phyloP scores from a whole-genome alignment of 2,888 invertebrate species.

The Meganola albula region DNA sequence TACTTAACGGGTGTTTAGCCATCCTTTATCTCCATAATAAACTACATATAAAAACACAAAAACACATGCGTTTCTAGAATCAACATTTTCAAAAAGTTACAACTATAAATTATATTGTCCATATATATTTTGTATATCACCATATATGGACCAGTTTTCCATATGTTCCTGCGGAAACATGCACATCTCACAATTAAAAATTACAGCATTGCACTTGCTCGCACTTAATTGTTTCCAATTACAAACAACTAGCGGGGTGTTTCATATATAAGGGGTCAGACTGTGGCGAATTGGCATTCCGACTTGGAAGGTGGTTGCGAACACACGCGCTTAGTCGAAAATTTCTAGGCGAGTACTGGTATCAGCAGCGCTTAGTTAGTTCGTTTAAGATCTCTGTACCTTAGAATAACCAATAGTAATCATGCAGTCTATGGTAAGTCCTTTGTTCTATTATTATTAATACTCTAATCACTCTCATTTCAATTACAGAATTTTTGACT shows the following conservation, averaged over 20 bases:
- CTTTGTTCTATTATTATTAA: slow-evolving; percentile 17
- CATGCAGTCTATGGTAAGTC: slow-evolving; percentile 75
- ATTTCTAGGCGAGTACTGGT: slow-evolving; percentile 74
- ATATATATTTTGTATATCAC: not conserved
- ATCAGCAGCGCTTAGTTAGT: slow-evolving; percentile 74
- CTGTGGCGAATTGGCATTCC: slow-evolving; percentile 61
- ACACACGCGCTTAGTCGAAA: slow-evolving; percentile 73
- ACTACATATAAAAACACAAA: slow-evolving; percentile 21
- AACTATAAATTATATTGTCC: too few species aligned
- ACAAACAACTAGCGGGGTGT: slow-evolving; percentile 61
- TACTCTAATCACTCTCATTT: too few species aligned
- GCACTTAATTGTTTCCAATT: slow-evolving; percentile 74
- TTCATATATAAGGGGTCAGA: slow-evolving; percentile 66
- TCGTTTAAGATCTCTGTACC: slow-evolving; percentile 74
- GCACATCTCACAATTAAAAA: slow-evolving; percentile 65
- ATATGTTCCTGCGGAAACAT: slow-evolving; percentile 43
- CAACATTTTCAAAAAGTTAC: slow-evolving; percentile 11
- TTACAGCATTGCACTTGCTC: slow-evolving; percentile 67
- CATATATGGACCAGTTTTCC: not conserved
- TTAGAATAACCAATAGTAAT: slow-evolving; percentile 59
- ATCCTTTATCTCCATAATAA: slow-evolving; percentile 37
- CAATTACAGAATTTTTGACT: too few species aligned
- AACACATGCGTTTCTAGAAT: too few species aligned
- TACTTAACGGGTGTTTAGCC: slow-evolving; percentile 34
- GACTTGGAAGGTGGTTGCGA: slow-evolving; percentile 58